Conservation (phyloP, 2,888 invertebrate genomes). For the Hydraecia micacea region DNA sequence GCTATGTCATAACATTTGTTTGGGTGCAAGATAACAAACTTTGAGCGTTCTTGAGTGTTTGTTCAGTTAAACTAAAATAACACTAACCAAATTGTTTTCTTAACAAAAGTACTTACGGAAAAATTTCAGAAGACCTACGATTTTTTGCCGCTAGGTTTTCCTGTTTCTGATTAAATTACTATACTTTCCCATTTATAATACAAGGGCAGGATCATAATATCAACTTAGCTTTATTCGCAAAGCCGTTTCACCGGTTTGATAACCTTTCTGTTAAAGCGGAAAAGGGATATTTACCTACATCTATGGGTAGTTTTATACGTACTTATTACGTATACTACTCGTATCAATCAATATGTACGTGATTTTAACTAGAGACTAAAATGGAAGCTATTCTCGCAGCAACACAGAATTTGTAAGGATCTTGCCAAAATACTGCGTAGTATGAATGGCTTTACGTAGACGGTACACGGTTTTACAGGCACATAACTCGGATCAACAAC, state of each 20-base stretch:
- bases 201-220: background rate
- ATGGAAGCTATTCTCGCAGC: background rate
- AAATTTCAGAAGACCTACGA: background rate
- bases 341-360: background rate
- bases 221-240: background rate
- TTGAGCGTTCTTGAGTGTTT: conserved; percentile 12
- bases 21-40: conserved; percentile 5
- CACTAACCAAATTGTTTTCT: conserved; percentile 8
- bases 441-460: background rate
- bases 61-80: background rate
- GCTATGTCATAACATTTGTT: conserved; percentile 16
- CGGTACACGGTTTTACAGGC: conserved; percentile 1
- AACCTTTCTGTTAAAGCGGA: background rate
- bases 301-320: background rate
- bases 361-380: background rate
- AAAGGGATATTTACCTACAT: background rate
- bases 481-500: conserved; percentile 14
- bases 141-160: background rate
- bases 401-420: background rate
- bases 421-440: background rate
- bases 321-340: too few species aligned
- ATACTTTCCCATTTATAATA: background rate
- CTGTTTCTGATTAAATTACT: background rate
- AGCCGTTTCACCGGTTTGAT: background rate
- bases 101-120: background rate